Evolutionary conservation across 2,113 vertebrate genomes (phyloP), one percentile per base, ranked within the genome.

Genomic region (Brevimyrus niger): DNA sequence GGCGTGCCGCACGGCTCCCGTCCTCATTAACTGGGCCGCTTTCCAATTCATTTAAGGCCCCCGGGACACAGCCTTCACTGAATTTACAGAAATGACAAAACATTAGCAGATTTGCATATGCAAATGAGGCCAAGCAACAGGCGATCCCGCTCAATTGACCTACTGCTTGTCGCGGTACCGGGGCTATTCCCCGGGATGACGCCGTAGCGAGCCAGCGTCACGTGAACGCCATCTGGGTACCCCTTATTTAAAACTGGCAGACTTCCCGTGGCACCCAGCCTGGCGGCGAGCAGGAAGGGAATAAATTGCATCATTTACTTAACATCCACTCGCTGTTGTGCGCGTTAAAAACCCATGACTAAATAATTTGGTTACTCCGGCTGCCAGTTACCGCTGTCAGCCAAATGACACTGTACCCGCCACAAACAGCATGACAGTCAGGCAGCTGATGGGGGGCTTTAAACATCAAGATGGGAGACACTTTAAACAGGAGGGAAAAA

Each of bases 291-390:
- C 95, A 96, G 93, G 95, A 96, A 96, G 95, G 96, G 96, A 98
- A 98, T 98, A 98, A 98, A 98, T 96, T 97, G 97, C 97, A 98
- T 98, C 96, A 98, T 98, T 99, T 98, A 98, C 96, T 97, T 97
- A 97, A 98, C 97, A 97, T 97, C 96, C 96, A 97, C 97, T 97
- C 96, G 96, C 97, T 96, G 93, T 91, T 95, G 96, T 93, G 95
- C 95, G 96, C 94, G 96, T 97, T 97, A 97, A 98, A 97, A 97
- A 97, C 95, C 96, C 96, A 97, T 97, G 97, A 97, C 97, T 97
- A 96, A 97, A 97, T 97, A 96, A 97, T 97, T 97, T 97, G 95
- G 94, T 96, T 97, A 96, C 97, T 97, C 94, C 95, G 94, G 94
- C 95, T 96, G 95, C 96, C 96, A 97, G 96, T 95, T 96, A 96